Conservation (phyloP, 2,888 invertebrate species). For the Eurytoma californica region DNA sequence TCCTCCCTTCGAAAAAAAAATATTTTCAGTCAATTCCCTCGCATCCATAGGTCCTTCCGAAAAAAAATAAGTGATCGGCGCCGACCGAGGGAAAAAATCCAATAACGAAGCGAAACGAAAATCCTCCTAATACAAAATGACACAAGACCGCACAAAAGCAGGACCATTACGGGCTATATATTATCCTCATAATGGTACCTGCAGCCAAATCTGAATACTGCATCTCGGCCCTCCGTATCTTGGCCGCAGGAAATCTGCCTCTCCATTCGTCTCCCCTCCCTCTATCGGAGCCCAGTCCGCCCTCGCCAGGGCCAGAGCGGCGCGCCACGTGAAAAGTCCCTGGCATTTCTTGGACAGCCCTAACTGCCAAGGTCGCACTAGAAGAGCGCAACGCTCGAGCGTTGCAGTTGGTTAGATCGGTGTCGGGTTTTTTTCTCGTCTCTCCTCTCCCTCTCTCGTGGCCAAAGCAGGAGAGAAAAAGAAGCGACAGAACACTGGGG, state of each 20-base stretch:
- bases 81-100: too few relatives aligned
- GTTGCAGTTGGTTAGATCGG: background rate
- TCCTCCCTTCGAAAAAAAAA: too few relatives aligned
- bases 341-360: slow-evolving; percentile 12
- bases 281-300: background rate
- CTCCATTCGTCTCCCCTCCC: background rate
- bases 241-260: background rate
- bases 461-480: background rate
- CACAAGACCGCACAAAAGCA: slow-evolving; percentile 12
- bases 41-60: too few relatives aligned
- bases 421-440: background rate
- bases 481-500: background rate
- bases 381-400: background rate
- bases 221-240: slow-evolving; percentile 19
- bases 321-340: slow-evolving; percentile 10
- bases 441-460: background rate
- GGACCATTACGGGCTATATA: slow-evolving; percentile 4
- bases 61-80: too few relatives aligned
- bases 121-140: background rate
- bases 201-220: slow-evolving; percentile 23
- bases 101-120: background rate
- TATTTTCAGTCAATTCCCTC: too few relatives aligned
- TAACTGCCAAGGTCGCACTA: slow-evolving; percentile 26
- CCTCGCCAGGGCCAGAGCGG: background rate
- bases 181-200: slow-evolving; percentile 37